phyloP scores from a whole-genome alignment of 64 coral and sea anemone genomes.

The Montipora efflorescens region DNA sequence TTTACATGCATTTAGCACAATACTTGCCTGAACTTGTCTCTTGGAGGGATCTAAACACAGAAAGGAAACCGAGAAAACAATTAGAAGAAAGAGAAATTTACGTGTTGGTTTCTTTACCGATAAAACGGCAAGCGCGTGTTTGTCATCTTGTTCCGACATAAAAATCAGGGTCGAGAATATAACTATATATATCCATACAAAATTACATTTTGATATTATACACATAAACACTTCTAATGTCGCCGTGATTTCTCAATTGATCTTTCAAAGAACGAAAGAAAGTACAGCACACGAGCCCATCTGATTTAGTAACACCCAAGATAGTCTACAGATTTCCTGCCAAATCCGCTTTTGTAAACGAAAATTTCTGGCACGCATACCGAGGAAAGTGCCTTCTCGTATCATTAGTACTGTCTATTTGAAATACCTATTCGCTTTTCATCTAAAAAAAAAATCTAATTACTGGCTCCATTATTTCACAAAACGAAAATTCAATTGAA shows the following conservation, averaged over 20 bases:
- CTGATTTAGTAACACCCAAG: background rate
- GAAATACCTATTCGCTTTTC: background rate
- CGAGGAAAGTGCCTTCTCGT: background rate
- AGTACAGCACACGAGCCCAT: background rate
- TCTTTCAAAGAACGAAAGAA: background rate
- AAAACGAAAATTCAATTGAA: background rate
- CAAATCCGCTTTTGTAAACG: background rate
- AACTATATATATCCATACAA: background rate
- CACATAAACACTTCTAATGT: background rate
- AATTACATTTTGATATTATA: background rate
- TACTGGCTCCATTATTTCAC: background rate
- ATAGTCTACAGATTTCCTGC: background rate
- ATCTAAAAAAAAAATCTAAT: background rate
- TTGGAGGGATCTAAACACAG: slow-evolving; percentile 8
- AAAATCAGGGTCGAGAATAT: too few relatives aligned
- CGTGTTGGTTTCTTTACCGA: background rate
- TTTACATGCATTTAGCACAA: background rate
- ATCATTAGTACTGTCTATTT: background rate
- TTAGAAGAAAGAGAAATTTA: background rate
- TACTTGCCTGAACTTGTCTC: slow-evolving; percentile 21
- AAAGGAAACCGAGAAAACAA: background rate
- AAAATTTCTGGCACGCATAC: slow-evolving; percentile 5
- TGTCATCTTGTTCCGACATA: background rate
- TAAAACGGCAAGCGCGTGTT: background rate
- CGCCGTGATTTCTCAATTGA: background rate